Evolutionary conservation across 2,113 vertebrate species (phyloP), one percentile per base, ranked within the genome.

Genomic region (Ornithorhynchus anatinus): DNA sequence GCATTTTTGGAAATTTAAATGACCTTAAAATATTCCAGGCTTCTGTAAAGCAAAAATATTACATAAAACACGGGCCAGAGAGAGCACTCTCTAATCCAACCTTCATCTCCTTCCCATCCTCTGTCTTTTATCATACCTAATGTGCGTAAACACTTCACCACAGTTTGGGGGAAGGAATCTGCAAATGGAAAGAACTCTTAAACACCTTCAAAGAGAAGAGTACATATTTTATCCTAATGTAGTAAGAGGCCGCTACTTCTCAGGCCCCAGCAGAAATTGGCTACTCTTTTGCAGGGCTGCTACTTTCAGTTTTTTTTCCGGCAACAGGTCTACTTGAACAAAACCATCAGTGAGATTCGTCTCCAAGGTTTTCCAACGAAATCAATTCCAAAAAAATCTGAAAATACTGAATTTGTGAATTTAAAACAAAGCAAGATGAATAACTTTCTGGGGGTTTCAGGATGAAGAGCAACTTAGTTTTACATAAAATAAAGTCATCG

Each of bases 181-280:
- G 31, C 69, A 67, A 51, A 56, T 77, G 86, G 83, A 87, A 88
- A 90, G 81, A 75, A 82, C 61, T 63, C 5, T 69, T 80, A 70
- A 84, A 75, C 71, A 79, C 72, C 77, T 86, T 67, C 80, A 67
- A 72, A 62, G 70, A 50, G 61, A 87, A 78, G 45, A 27, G 35
- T 23, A 79, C 89, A 91, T 91, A 90, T 60, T 93, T 93, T 87
- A 86, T 77, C 92, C 93, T 93, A 92, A 94, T 88, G 88, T 89
- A 92, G 90, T 80, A 88, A 89, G 86, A 79, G 54, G 37, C 76
- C 50, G 59, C 22, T 52, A 77, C 57, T 76, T 65, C 75, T 61
- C 23, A 1, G 64, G 57, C 64, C 10, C 31, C 37, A 20, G 59
- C 74, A 20, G 36, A 75, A 22, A 77, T 52, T 61, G 75, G 53